Conservation (phyloP, 2,113 vertebrate species). For the Chunga burmeisteri region DNA sequence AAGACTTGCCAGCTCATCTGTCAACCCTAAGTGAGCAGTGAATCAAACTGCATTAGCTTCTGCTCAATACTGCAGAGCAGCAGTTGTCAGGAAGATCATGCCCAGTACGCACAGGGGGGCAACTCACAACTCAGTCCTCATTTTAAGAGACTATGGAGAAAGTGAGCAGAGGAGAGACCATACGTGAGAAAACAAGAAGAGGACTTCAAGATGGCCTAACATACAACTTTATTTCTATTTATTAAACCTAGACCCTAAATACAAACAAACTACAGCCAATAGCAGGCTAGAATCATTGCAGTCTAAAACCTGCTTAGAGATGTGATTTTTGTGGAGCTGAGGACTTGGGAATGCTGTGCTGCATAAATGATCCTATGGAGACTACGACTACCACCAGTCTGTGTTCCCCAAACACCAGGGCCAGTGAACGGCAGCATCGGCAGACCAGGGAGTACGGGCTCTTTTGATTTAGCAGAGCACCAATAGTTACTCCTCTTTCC, state of each 20-base stretch:
- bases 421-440: not conserved
- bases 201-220: not conserved
- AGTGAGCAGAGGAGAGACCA: not conserved
- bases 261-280: not conserved
- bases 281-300: not conserved
- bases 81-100: not conserved
- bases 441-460: not conserved
- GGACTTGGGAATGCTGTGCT: not conserved
- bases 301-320: not conserved
- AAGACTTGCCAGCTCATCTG: conserved; percentile 42
- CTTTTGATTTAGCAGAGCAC: not conserved
- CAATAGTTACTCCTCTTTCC: not conserved
- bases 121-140: not conserved
- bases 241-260: not conserved
- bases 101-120: not conserved
- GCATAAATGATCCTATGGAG: not conserved
- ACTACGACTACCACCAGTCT: not conserved
- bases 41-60: conserved; percentile 25
- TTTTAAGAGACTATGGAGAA: not conserved
- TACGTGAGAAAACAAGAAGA: not conserved
- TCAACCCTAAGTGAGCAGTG: conserved; percentile 10
- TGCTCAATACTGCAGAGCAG: not conserved
- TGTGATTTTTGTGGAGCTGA: not conserved
- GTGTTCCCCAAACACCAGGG: not conserved
- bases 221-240: not conserved